Evolutionary conservation across 2,797 vertebrate genomes (phyloP).

Genomic region (Chrosomus eos): DNA sequence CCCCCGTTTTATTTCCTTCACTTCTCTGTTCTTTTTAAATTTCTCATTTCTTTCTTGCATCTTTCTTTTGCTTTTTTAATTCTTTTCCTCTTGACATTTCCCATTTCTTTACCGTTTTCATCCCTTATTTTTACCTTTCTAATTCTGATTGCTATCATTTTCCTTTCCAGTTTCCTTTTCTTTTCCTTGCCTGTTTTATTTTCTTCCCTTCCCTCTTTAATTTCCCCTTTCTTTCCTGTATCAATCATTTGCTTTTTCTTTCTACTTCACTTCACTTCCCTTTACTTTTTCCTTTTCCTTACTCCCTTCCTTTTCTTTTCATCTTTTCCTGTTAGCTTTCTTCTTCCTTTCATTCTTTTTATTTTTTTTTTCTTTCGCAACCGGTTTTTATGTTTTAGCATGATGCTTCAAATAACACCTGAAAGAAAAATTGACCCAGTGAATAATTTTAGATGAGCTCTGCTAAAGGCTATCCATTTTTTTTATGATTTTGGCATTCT

Average conservation of each 20-base stretch:
- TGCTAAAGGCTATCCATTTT: slow-evolving; percentile 56
- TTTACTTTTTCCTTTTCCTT: too few species aligned
- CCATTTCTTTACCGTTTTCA: not conserved
- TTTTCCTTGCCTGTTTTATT: not conserved
- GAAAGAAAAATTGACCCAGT: slow-evolving; percentile 42
- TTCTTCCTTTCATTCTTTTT: not conserved
- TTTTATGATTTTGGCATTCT: slow-evolving; percentile 57
- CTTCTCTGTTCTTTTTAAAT: not conserved
- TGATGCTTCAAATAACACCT: slow-evolving; percentile 50
- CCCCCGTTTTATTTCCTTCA: not conserved
- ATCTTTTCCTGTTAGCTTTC: too few species aligned
- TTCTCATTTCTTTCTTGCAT: not conserved
- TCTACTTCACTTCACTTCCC: not conserved
- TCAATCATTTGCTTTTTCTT: not conserved
- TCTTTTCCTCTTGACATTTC: not conserved
- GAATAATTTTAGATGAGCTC: slow-evolving; percentile 54
- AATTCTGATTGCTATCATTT: not conserved
- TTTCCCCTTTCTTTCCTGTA: not conserved
- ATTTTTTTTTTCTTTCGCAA: not conserved
- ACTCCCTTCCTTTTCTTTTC: not conserved
- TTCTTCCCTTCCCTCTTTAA: not conserved
- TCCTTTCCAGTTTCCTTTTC: not conserved
- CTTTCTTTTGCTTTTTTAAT: not conserved
- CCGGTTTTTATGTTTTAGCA: slow-evolving; percentile 30
- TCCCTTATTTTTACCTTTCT: not conserved